Base-by-base conservation (phyloP, 2,797 vertebrate genomes). In the Halcyon chelicuti region DNA sequence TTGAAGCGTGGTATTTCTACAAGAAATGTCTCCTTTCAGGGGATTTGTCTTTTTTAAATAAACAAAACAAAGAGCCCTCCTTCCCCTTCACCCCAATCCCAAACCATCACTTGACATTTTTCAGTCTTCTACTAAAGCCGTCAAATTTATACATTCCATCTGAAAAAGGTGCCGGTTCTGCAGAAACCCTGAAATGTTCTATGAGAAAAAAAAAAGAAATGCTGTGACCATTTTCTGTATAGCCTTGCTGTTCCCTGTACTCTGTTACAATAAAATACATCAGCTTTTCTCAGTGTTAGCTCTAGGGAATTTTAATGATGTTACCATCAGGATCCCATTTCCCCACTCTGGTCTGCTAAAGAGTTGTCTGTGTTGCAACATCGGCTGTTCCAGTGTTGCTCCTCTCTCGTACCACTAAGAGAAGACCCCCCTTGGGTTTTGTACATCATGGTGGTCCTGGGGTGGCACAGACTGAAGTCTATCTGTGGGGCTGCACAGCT, bases 221-320 rank as follows among this genome's bases (percentile, higher is more conserved):
- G 2, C 1, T 31, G 29, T 1, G 0, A 6, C 5, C 0, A 0
- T 63, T 88, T 77, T 47, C 54, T 5, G 6, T 1, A 0, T 4
- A n/a, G 17, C 22, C 22, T 62, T 73, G 16, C 0, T 54, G 68
- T 31, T 55, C n/a, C 12, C 12, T 52, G 7, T 62, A 39, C 21
- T 62, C 40, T 60, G 7, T 29, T 31, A 37, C 15, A 49, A 12
- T 9, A 47, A 47, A 78, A 62, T 20, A 37, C 7, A 4, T 5
- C 26, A 65, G 12, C 5, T 65, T 65, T 49, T 37, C 21, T 51
- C 39, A 8, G 23, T 66, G 10, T 3, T 26, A 6, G 11, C 35
- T 61, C 18, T 7, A 15, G 4, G 26, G 42, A 54, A n/a, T 46
- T 87, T 61, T 66, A 66, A 44, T 37, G n/a, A 29, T n/a, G 16